Percentiles rank a stretch among this genome's conserved stretches.
Conservation (phyloP, 2,113 vertebrate genomes). For the Desmodus rotundus region DNA sequence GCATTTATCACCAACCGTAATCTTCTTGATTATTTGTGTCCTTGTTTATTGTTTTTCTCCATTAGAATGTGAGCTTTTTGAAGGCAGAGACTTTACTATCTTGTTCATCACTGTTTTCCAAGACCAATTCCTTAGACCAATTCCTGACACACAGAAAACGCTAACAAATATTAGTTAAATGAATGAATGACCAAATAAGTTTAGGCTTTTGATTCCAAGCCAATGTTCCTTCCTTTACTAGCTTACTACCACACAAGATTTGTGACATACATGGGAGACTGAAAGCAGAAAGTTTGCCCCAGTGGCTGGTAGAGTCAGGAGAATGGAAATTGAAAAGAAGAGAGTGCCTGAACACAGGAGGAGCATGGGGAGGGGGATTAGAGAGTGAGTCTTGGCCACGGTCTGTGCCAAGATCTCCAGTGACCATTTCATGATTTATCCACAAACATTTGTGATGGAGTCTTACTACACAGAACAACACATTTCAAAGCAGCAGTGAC, state of each 20-base stretch:
- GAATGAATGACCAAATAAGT: neutral
- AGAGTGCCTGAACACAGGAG: neutral
- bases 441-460: neutral
- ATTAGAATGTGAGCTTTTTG: neutral
- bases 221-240: neutral
- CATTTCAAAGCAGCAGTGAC: neutral
- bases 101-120: neutral
- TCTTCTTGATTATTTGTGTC: neutral
- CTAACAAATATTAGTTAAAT: neutral
- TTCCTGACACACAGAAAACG: neutral
- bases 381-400: neutral
- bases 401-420: neutral
- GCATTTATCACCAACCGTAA: neutral
- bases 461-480: neutral
- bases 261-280: neutral
- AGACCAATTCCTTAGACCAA: neutral
- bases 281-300: neutral
- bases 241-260: neutral
- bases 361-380: neutral
- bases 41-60: neutral
- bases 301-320: neutral
- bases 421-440: neutral
- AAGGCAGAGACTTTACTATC: neutral
- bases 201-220: neutral
- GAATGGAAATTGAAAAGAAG: neutral